These are phyloP conservation scores for Pelmatolapia mariae DNA, from an alignment of 2,113 vertebrate genomes.

Conservation along the genomic window DNA sequence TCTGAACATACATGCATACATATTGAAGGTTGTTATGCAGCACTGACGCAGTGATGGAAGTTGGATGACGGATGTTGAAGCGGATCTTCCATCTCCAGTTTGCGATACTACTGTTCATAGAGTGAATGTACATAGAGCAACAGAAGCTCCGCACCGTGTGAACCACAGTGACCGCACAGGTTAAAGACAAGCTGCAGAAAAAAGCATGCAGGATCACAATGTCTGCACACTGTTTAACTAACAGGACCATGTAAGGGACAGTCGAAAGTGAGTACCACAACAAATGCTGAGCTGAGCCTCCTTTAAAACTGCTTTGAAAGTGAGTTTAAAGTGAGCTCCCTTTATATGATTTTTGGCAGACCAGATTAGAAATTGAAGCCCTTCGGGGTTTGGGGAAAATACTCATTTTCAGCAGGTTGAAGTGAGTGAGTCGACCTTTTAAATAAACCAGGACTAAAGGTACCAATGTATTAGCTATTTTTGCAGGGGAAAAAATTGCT, in stretches of 20 bases:
- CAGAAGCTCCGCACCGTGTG: not conserved
- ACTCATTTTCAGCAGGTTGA: not conserved
- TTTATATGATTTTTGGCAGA: not conserved
- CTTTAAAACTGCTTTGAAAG: constrained; percentile 17
- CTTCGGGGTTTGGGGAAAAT: not conserved
- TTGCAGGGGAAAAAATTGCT: accelerated
- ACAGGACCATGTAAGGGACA: not conserved
- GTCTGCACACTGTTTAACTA: constrained; percentile 13
- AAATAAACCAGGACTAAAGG: not conserved
- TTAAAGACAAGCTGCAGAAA: not conserved
- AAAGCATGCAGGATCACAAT: not conserved
- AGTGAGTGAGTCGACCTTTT: not conserved
- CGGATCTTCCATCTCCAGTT: constrained; percentile 1
- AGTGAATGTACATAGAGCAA: constrained; percentile 27
- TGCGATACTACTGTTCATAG: not conserved
- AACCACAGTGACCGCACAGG: not conserved
- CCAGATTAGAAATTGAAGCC: not conserved
- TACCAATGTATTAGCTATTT: not conserved
- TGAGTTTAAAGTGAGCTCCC: not conserved
- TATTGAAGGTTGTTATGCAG: not conserved
- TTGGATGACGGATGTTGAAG: constrained; percentile 12
- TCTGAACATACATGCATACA: not conserved
- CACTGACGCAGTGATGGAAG: not conserved
- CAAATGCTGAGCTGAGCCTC: not conserved
- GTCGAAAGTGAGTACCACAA: not conserved